Percentiles rank a stretch among this genome's conserved stretches.
Evolutionary conservation across 2,888 invertebrate species (phyloP).

Genomic region (Heliconius hortense): DNA sequence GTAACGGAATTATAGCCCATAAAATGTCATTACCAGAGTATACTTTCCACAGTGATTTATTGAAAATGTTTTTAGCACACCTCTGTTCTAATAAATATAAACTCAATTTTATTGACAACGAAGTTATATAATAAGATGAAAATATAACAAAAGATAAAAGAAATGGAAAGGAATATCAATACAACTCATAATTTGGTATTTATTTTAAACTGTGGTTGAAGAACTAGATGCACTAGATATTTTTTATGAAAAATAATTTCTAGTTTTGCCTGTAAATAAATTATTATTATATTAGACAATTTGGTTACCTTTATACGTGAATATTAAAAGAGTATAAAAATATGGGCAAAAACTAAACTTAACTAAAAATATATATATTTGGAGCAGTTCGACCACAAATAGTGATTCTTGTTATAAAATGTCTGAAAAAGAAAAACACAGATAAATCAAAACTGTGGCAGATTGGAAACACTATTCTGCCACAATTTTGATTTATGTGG

Average conservation of each 20-base stretch:
- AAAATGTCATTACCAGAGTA: slow-evolving; percentile 19
- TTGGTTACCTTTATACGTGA: background rate
- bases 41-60: slow-evolving; percentile 5
- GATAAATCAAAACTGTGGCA: background rate
- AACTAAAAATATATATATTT: background rate
- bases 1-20: slow-evolving; percentile 25
- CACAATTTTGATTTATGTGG: slow-evolving; percentile 18
- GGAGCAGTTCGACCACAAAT: background rate
- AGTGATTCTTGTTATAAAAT: slow-evolving; percentile 4
- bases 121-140: background rate
- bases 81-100: background rate
- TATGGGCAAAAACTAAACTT: background rate
- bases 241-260: background rate
- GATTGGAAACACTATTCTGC: background rate
- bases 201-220: no score
- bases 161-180: background rate
- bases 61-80: slow-evolving; percentile 17
- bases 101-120: background rate
- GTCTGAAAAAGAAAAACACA: background rate
- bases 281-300: background rate
- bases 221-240: background rate
- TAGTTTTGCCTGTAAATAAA: background rate
- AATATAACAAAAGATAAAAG: background rate
- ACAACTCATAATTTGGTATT: no score
- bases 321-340: background rate